These are phyloP conservation scores for Melanotaenia duboulayi DNA, from an alignment of 2,113 vertebrate genomes.

Conservation along the genomic window DNA sequence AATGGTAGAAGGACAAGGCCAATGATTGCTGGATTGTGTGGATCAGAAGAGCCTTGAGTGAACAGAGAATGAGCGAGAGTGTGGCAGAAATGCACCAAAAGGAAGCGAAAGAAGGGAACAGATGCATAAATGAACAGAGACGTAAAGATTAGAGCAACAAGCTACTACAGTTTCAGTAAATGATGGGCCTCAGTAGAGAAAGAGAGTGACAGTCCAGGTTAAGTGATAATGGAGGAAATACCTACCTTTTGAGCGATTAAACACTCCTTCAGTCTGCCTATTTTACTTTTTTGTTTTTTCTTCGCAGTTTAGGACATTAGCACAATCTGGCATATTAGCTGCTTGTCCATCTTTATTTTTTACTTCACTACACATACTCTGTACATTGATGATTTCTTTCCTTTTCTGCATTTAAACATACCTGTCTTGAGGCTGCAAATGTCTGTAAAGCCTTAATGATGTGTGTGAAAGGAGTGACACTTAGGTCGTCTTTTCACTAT, in stretches of 20 bases:
- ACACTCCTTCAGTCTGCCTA: not conserved
- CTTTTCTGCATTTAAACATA: conserved; percentile 1
- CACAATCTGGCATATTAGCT: not conserved
- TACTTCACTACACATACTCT: not conserved
- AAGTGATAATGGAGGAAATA: conserved; percentile 6
- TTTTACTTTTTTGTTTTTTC: not conserved
- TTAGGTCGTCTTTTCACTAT: conserved; percentile 33
- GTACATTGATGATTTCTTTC: not conserved
- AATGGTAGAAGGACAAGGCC: conserved; percentile 50
- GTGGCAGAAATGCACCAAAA: conserved; percentile 12
- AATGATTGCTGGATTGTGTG: conserved; percentile 64
- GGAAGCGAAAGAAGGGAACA: conserved; percentile 12
- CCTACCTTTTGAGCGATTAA: not conserved
- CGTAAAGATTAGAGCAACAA: conserved; percentile 15
- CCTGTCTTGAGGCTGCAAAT: conserved; percentile 27
- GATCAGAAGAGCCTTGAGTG: conserved; percentile 54
- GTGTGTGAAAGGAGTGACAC: conserved; percentile 35
- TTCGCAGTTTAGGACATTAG: not conserved
- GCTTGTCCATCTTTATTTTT: not conserved
- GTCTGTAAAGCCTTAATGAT: conserved; percentile 33
- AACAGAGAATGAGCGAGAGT: conserved; percentile 49
- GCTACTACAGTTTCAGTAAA: conserved; percentile 9
- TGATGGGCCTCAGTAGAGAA: not conserved
- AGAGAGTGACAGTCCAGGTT: conserved; percentile 7
- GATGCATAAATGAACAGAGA: conserved; percentile 7